Conservation (phyloP, 1,140 invertebrate genomes). For the Agrilus planipennis region DNA sequence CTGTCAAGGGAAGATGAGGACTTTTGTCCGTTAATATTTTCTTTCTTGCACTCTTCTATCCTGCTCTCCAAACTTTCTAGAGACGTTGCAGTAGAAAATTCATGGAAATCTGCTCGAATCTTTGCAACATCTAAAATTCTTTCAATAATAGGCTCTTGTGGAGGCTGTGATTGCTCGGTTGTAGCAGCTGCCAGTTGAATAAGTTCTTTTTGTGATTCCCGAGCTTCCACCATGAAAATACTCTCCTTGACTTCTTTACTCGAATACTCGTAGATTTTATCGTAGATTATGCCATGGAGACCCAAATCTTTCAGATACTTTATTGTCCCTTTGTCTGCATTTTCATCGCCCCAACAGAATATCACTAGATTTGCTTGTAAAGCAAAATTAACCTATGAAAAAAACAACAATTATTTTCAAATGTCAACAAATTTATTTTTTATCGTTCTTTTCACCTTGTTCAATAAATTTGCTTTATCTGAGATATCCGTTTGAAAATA, state of each 20-base stretch:
- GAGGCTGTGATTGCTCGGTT: slow-evolving; percentile 16
- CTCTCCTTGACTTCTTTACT: slow-evolving; percentile 70
- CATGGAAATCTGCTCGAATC: slow-evolving; percentile 23
- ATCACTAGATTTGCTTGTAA: slow-evolving; percentile 68
- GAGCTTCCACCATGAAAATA: slow-evolving; percentile 66
- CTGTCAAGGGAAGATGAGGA: too few relatives aligned
- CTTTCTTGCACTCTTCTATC: too few relatives aligned
- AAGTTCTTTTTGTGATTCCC: slow-evolving; percentile 58
- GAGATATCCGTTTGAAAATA: too few relatives aligned
- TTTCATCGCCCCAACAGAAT: slow-evolving; percentile 95
- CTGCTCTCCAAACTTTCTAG: slow-evolving; percentile 32
- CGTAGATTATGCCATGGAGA: slow-evolving; percentile 87
- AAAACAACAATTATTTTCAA: too few relatives aligned
- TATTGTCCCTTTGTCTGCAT: slow-evolving; percentile 80
- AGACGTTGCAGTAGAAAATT: slow-evolving; percentile 36
- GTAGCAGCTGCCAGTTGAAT: slow-evolving; percentile 38
- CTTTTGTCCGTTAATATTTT: too few relatives aligned
- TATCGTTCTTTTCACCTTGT: too few relatives aligned
- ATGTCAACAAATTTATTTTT: too few relatives aligned
- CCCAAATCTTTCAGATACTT: slow-evolving; percentile 74
- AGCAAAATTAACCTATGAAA: slow-evolving; percentile 51
- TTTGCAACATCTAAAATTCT: slow-evolving; percentile 33
- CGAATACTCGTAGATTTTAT: slow-evolving; percentile 74
- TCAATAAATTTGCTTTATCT: too few relatives aligned
- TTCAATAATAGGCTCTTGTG: slow-evolving; percentile 21